These are phyloP conservation scores for Ameiurus melas DNA, from an alignment of 2,113 vertebrate species.

Conservation along the genomic window DNA sequence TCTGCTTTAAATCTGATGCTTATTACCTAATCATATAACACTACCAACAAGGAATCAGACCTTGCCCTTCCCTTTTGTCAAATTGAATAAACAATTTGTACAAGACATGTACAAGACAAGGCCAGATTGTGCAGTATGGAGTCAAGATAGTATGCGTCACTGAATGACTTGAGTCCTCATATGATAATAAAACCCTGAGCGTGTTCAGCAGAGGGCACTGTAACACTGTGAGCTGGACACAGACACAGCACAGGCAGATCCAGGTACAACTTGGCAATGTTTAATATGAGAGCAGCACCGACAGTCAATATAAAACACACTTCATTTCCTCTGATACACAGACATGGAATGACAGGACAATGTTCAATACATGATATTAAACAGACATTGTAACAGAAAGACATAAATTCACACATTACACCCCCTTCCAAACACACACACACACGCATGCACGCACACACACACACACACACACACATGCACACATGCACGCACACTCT, in stretches of 20 bases:
- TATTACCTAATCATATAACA: neutral
- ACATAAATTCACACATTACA: constrained; percentile 1
- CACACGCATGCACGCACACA: constrained; percentile 9
- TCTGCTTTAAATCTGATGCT: neutral
- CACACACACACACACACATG: neutral
- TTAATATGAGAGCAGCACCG: constrained; percentile 21
- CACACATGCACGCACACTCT: constrained; percentile 6
- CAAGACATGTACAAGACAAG: too few relatives aligned
- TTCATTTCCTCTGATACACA: constrained; percentile 29
- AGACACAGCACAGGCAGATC: constrained; percentile 35
- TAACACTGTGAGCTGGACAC: constrained; percentile 30
- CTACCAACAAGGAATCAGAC: neutral
- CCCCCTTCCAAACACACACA: neutral
- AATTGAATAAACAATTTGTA: neutral
- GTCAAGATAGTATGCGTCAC: neutral
- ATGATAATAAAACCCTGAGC: neutral
- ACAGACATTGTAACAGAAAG: constrained; percentile 10
- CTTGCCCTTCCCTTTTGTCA: neutral
- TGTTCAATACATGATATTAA: constrained; percentile 26
- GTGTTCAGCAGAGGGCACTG: constrained; percentile 29
- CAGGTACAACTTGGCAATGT: neutral
- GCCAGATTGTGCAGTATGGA: neutral
- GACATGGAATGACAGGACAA: neutral
- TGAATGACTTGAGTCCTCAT: neutral
- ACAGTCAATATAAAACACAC: constrained; percentile 35